phyloP scores from a whole-genome alignment of 2,888 invertebrate species.

The Leptopilina myrica region DNA sequence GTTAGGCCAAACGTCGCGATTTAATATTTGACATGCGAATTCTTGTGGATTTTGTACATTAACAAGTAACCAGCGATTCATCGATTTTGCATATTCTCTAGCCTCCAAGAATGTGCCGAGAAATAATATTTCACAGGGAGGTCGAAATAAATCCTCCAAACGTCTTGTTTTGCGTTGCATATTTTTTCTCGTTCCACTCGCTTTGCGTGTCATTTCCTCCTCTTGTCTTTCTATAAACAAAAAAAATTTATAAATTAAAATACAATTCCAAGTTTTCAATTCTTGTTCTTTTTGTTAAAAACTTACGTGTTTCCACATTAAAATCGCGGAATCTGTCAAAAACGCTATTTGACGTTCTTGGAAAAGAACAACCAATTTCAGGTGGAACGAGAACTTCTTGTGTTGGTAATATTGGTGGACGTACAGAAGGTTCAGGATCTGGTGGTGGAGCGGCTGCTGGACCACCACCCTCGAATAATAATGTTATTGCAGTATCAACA shows the following conservation, averaged over 20 bases:
- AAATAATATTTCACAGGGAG: conserved; percentile 83
- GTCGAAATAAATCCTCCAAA: conserved; percentile 83
- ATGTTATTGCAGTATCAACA: conserved; percentile 71
- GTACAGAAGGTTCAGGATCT: conserved; percentile 64
- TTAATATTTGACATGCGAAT: conserved; percentile 84
- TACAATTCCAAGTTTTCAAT: background rate
- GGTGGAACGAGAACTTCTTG: conserved; percentile 72
- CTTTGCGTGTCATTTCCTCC: conserved; percentile 72
- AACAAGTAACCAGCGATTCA: conserved; percentile 83
- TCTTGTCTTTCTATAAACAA: conserved; percentile 69
- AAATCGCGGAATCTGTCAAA: conserved; percentile 74
- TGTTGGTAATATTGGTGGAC: conserved; percentile 72
- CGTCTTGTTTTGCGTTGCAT: conserved; percentile 76
- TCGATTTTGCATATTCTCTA: conserved; percentile 78
- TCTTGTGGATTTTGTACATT: conserved; percentile 84
- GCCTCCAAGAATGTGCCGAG: conserved; percentile 81
- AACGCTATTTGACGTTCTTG: conserved; percentile 69
- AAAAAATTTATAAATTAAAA: conserved; percentile 18
- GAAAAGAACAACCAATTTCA: conserved; percentile 68
- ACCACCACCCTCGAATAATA: conserved; percentile 71
- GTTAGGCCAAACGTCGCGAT: conserved; percentile 85
- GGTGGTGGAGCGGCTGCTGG: conserved; percentile 49
- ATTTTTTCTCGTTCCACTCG: conserved; percentile 64
- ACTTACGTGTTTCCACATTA: conserved; percentile 73
- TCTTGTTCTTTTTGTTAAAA: background rate